Evolutionary conservation across 2,888 invertebrate species (phyloP).

Genomic region (Eilema depressum): DNA sequence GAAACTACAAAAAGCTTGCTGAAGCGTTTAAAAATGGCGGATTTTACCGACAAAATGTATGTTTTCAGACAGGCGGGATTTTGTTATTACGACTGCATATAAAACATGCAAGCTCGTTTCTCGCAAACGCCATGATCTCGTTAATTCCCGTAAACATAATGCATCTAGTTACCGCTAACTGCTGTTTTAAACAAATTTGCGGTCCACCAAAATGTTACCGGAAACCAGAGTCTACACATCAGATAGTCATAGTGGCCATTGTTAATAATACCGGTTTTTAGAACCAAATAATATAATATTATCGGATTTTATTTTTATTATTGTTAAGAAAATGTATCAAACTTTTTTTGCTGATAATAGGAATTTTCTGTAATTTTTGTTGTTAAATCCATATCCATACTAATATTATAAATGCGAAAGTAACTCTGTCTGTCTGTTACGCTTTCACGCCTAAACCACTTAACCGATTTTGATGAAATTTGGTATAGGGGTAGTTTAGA

Average conservation of each 20-base stretch:
- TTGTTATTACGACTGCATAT: background rate
- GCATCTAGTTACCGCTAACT: background rate
- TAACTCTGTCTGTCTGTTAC: too few relatives aligned
- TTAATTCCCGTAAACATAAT: slow-evolving; percentile 4
- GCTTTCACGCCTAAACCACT: too few relatives aligned
- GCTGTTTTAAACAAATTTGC: slow-evolving; percentile 1
- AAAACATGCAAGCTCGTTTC: slow-evolving; percentile 1
- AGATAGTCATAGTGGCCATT: background rate
- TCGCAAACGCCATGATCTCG: background rate
- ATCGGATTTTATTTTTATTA: background rate
- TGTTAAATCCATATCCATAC: too few relatives aligned
- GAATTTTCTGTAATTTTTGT: too few relatives aligned
- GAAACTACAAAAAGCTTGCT: too few relatives aligned
- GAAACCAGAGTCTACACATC: background rate
- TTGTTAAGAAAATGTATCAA: background rate
- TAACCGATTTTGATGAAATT: too few relatives aligned
- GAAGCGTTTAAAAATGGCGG: too few relatives aligned
- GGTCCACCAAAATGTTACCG: background rate
- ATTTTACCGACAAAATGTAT: too few relatives aligned
- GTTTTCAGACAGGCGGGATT: background rate
- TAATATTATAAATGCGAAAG: too few relatives aligned
- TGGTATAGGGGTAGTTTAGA: too few relatives aligned
- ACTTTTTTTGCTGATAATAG: too few relatives aligned
- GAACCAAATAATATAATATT: background rate
- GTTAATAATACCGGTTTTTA: background rate